phyloP scores from a whole-genome alignment of 2,797 vertebrate species.

The Clarias pachynema region DNA sequence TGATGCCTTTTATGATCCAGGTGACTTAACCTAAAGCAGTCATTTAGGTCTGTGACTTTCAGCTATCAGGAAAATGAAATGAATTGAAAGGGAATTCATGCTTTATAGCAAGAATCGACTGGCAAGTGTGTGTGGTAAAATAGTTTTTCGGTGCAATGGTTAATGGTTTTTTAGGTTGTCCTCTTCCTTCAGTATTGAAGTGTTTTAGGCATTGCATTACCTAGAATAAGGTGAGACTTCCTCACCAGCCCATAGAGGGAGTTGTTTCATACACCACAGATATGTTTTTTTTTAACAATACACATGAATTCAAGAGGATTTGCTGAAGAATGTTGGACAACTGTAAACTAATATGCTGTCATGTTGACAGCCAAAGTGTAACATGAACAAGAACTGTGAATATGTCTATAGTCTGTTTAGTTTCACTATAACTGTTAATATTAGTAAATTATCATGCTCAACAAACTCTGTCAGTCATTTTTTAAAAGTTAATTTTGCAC shows the following conservation, averaged over 20 bases:
- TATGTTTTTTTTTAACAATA: neutral
- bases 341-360: constrained; percentile 70
- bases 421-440: constrained; percentile 69
- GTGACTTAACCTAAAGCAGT: constrained; percentile 25
- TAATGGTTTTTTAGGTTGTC: constrained; percentile 17
- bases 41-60: constrained; percentile 25
- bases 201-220: constrained; percentile 7
- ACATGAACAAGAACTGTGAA: constrained; percentile 69
- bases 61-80: constrained; percentile 19
- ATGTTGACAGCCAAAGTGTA: constrained; percentile 70
- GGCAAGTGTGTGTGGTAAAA: neutral
- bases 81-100: constrained; percentile 13
- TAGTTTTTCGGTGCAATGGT: constrained; percentile 9
- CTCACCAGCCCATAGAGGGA: constrained; percentile 48
- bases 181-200: constrained; percentile 7
- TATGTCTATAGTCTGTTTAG: constrained; percentile 69
- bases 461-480: constrained; percentile 61
- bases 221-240: constrained; percentile 28
- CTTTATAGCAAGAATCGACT: neutral
- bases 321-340: constrained; percentile 61
- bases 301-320: constrained; percentile 51
- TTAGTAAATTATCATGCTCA: constrained; percentile 70
- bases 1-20: constrained; percentile 6
- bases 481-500: neutral
- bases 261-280: constrained; percentile 45